These are phyloP conservation scores for Cephonodes hylas DNA, from an alignment of 2,888 invertebrate species.

Conservation along the genomic window DNA sequence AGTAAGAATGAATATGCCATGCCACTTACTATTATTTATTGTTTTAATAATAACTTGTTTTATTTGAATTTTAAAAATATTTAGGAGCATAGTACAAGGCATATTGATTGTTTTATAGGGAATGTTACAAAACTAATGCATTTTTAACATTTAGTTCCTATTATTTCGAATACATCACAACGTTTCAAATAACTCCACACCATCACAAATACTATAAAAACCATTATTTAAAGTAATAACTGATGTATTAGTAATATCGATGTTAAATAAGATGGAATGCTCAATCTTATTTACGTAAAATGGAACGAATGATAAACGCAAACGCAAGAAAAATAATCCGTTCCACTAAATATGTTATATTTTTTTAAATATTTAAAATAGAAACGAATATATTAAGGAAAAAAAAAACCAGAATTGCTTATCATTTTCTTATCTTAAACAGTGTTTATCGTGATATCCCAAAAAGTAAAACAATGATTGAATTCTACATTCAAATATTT, in stretches of 20 bases:
- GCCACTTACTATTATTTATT: too few relatives aligned
- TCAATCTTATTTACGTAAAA: background rate
- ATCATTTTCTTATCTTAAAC: background rate
- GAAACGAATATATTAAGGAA: background rate
- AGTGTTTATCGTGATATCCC: background rate
- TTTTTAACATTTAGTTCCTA: constrained; percentile 7
- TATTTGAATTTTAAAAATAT: too few relatives aligned
- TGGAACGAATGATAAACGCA: background rate
- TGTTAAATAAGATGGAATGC: background rate
- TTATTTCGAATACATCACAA: background rate
- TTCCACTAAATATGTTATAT: background rate
- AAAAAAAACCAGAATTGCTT: background rate
- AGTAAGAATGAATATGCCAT: too few relatives aligned
- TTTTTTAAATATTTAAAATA: background rate
- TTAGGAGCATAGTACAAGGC: background rate
- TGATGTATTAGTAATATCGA: background rate
- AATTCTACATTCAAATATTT: background rate
- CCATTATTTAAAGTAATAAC: background rate
- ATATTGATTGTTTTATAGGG: background rate
- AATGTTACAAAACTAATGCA: background rate
- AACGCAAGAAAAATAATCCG: background rate
- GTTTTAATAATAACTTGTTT: too few relatives aligned
- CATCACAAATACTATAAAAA: background rate
- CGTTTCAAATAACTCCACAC: background rate
- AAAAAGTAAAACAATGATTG: background rate